These are phyloP conservation scores for Peromyscus maniculatus DNA, from an alignment of 2,113 vertebrate genomes.

Conservation along the genomic window DNA sequence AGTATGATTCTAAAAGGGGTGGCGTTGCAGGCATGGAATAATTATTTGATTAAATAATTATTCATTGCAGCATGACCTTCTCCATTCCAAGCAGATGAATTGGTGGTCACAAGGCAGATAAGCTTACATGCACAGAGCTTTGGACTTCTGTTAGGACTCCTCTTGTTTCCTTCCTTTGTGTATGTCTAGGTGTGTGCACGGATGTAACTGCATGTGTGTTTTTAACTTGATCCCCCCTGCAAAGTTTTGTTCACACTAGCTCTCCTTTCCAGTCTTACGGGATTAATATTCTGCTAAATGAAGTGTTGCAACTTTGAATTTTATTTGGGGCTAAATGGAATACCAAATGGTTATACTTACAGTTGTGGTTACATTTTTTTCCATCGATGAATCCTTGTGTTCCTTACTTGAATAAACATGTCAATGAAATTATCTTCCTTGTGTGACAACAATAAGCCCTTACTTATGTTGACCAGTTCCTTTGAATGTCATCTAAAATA, in stretches of 20 bases:
- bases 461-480: background rate
- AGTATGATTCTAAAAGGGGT: constrained; percentile 84
- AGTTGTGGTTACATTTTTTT: constrained; percentile 74
- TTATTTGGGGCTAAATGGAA: constrained; percentile 87
- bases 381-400: background rate
- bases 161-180: constrained; percentile 63
- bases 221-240: constrained; percentile 83
- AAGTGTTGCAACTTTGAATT: constrained; percentile 87
- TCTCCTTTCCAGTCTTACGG: constrained; percentile 82
- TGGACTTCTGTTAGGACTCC: background rate
- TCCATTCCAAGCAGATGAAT: constrained; percentile 90
- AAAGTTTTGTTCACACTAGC: constrained; percentile 84
- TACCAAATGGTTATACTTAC: constrained; percentile 84
- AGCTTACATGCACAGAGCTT: background rate
- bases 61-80: constrained; percentile 89
- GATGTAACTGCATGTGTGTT: constrained; percentile 46
- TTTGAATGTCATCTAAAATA: background rate
- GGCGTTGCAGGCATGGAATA: constrained; percentile 87
- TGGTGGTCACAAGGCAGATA: constrained; percentile 43
- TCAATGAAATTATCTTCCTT: constrained; percentile 19
- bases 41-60: constrained; percentile 94
- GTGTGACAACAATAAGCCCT: background rate
- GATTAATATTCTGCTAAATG: constrained; percentile 88
- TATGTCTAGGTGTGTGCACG: accelerated
- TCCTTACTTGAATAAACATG: constrained; percentile 8